Evolutionary conservation across 2,113 vertebrate genomes (phyloP).

Genomic region (Fulmarus glacialis): DNA sequence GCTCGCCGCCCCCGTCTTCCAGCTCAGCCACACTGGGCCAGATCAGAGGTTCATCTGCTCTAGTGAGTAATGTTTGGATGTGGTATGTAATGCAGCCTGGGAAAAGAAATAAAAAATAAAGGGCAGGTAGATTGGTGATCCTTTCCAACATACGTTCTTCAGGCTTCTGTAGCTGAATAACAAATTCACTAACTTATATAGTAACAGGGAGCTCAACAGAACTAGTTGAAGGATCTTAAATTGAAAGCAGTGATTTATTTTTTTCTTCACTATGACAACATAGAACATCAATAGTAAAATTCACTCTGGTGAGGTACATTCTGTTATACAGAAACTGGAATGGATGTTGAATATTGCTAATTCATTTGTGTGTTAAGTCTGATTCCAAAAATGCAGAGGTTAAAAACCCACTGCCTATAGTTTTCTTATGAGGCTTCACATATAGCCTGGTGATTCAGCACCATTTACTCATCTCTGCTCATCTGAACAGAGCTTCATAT

Average conservation of each 20-base stretch:
- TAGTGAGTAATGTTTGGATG: background rate
- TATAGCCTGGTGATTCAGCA: background rate
- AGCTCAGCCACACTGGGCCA: background rate
- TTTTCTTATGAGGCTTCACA: background rate
- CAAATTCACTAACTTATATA: background rate
- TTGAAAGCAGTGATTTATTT: background rate
- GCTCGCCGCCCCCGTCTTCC: too few relatives aligned
- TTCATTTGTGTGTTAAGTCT: background rate
- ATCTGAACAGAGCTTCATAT: background rate
- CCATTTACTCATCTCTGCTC: background rate
- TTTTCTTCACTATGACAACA: background rate
- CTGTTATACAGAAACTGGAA: background rate
- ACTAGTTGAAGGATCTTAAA: background rate
- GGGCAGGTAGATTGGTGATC: background rate
- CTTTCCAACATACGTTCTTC: background rate
- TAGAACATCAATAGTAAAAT: background rate
- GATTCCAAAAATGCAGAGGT: background rate
- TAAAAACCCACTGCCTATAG: background rate
- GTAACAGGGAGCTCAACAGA: background rate
- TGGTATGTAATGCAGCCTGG: background rate
- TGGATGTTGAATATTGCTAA: background rate
- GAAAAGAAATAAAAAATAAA: background rate
- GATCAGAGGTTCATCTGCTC: background rate
- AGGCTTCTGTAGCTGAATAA: background rate
- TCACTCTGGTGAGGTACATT: background rate